Evolutionary conservation across 2,888 invertebrate species (phyloP).

Genomic region (Ormyrus nitidulus): DNA sequence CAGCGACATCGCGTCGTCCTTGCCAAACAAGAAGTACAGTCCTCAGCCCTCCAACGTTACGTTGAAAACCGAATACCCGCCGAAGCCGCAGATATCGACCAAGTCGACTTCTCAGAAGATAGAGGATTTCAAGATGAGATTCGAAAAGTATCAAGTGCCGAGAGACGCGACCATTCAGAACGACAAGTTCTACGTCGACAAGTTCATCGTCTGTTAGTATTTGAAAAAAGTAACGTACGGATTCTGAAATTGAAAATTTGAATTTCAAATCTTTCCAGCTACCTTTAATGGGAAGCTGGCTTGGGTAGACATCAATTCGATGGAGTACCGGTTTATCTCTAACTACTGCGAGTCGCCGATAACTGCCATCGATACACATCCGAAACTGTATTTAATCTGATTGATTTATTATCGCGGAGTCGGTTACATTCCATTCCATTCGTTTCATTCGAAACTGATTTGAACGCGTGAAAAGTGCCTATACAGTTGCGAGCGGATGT

Average conservation of each 20-base stretch:
- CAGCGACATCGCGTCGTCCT: too few species aligned
- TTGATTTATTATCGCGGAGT: too few species aligned
- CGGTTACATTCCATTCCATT: too few species aligned
- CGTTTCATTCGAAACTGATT: too few species aligned
- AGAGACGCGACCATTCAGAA: slow-evolving; percentile 76
- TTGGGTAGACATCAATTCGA: slow-evolving; percentile 60
- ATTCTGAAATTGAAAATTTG: too few species aligned
- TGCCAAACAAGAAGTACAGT: too few species aligned
- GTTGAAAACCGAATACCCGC: slow-evolving; percentile 57
- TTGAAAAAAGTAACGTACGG: too few species aligned
- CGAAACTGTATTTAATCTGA: slow-evolving; percentile 40
- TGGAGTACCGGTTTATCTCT: slow-evolving; percentile 60
- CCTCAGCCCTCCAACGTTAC: slow-evolving; percentile 51
- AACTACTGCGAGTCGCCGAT: slow-evolving; percentile 53
- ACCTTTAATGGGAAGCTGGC: slow-evolving; percentile 61
- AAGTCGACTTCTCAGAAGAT: too few species aligned
- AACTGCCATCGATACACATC: slow-evolving; percentile 63
- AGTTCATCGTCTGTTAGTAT: slow-evolving; percentile 79
- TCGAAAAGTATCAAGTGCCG: slow-evolving; percentile 49
- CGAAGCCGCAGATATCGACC: background rate
- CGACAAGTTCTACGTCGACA: slow-evolving; percentile 77
- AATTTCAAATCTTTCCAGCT: slow-evolving; percentile 55
- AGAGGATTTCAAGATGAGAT: slow-evolving; percentile 19
- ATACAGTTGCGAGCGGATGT: too few species aligned
- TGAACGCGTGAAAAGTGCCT: too few species aligned